Percentiles rank a stretch among this genome's conserved stretches.
phyloP scores from a whole-genome alignment of 2,113 vertebrate species.

The Percina caprodes region DNA sequence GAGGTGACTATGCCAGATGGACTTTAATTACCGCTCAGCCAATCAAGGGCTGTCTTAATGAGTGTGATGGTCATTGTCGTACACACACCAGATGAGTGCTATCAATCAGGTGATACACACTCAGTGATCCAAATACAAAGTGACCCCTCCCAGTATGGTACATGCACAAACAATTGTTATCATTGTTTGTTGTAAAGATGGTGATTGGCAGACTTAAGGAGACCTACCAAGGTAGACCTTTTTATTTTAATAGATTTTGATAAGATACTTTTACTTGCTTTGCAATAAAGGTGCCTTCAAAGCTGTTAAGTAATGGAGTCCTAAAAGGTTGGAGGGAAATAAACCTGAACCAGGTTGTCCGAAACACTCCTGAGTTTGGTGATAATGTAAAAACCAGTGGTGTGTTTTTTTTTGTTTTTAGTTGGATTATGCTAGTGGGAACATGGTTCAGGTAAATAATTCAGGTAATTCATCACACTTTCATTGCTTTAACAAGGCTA shows the following conservation, averaged over 20 bases:
- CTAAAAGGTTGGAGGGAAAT: neutral
- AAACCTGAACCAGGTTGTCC: neutral
- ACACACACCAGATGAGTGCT: conserved; percentile 70
- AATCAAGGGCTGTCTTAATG: conserved; percentile 84
- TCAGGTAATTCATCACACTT: neutral
- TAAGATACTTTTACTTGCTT: neutral
- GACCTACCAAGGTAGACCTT: conserved; percentile 1
- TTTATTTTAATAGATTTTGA: conserved; percentile 15
- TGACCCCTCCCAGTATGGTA: conserved; percentile 41
- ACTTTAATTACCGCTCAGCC: conserved; percentile 81
- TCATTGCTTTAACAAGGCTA: conserved; percentile 4
- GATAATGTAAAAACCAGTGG: neutral
- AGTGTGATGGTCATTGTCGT: conserved; percentile 78
- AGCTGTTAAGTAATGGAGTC: neutral
- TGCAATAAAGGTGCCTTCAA: conserved; percentile 2
- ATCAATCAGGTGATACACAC: conserved; percentile 79
- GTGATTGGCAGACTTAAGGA: neutral
- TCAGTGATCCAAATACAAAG: conserved; percentile 62
- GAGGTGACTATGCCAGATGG: conserved; percentile 83
- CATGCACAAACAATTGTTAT: conserved; percentile 18
- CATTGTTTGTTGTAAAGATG: conserved; percentile 2
- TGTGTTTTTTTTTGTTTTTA: neutral
- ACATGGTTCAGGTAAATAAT: neutral
- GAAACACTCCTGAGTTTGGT: neutral
- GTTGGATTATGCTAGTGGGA: neutral